phyloP scores from a whole-genome alignment of 2,797 vertebrate species.

The Micropoecilia bifurca region DNA sequence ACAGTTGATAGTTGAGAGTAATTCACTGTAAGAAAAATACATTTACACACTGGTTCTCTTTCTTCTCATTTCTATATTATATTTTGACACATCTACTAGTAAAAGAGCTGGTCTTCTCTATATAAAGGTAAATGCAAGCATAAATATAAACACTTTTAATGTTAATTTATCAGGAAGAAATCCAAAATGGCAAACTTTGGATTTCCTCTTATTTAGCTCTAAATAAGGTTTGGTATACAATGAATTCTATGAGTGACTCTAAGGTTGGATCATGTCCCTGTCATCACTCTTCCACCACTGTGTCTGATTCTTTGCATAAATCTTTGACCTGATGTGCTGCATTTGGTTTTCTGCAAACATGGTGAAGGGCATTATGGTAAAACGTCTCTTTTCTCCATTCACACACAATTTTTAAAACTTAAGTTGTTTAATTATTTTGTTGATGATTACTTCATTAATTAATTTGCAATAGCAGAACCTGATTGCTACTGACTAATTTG shows the following conservation, averaged over 20 bases:
- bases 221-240: not conserved
- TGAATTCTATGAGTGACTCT: not conserved
- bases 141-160: not conserved
- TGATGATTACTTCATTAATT: not conserved
- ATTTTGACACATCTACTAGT: not conserved
- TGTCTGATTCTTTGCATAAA: not conserved
- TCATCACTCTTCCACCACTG: not conserved
- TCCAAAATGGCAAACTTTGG: not conserved
- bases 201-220: not conserved
- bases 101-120: not conserved
- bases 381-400: not conserved
- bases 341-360: not conserved
- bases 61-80: not conserved
- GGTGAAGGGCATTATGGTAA: not conserved
- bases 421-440: not conserved
- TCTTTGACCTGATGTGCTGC: not conserved
- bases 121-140: not conserved
- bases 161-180: not conserved
- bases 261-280: not conserved
- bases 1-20: not conserved
- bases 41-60: not conserved
- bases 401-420: not conserved
- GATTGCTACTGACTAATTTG: not conserved
- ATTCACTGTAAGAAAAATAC: not conserved
- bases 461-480: not conserved